These are phyloP conservation scores for Corythucha ciliata DNA, from an alignment of 2,888 invertebrate genomes.

Conservation along the genomic window DNA sequence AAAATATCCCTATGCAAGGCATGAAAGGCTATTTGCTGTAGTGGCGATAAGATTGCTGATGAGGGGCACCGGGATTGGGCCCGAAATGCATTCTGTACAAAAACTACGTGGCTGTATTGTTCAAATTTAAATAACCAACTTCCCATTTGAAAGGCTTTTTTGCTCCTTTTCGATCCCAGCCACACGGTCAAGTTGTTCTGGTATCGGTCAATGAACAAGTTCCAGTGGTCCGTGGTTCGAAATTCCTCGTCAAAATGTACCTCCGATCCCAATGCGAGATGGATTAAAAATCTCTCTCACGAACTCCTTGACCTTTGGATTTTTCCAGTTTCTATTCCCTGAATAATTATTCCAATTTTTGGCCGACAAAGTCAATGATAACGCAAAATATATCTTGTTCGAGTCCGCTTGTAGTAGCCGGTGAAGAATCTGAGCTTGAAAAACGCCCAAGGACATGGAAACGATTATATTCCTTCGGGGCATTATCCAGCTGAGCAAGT, in stretches of 20 bases:
- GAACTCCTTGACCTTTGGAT: background rate
- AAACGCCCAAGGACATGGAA: background rate
- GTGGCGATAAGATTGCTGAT: too few species aligned
- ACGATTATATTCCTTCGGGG: constrained; percentile 5
- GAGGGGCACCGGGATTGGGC: too few species aligned
- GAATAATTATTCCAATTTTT: background rate
- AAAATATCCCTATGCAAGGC: too few species aligned
- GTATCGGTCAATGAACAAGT: background rate
- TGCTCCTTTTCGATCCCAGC: too few species aligned
- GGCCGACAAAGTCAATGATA: background rate
- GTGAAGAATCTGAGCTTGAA: constrained; percentile 9
- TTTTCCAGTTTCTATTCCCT: background rate
- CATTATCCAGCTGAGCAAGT: background rate
- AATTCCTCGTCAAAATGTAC: background rate
- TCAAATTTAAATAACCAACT: too few species aligned
- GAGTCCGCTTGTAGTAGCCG: background rate
- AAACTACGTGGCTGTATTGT: too few species aligned
- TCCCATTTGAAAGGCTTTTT: too few species aligned
- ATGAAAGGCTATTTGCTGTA: too few species aligned
- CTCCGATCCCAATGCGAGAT: background rate
- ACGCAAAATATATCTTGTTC: background rate
- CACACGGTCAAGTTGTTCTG: background rate
- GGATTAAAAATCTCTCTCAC: background rate
- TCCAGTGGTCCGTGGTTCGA: background rate
- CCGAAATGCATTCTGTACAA: too few species aligned